Conservation (phyloP, 1,140 invertebrate species). For the Arctopsyche grandis region DNA sequence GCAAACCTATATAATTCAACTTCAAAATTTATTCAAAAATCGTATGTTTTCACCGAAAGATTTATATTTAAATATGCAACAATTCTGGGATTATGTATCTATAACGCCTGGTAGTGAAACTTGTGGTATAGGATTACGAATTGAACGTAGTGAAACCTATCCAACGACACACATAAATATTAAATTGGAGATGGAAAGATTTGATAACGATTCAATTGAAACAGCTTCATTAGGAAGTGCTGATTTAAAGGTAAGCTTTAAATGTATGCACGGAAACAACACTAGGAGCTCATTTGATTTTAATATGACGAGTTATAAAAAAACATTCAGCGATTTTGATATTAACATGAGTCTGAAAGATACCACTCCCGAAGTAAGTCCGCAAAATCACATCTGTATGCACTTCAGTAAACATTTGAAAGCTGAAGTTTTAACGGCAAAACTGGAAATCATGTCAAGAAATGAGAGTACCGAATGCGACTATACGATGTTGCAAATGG, state of each 20-base stretch:
- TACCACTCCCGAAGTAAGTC: no score
- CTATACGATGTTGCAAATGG: background rate
- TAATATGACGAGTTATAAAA: background rate
- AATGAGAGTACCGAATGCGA: background rate
- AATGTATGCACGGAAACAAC: background rate
- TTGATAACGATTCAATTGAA: no score
- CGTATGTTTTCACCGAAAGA: no score
- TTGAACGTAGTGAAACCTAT: background rate
- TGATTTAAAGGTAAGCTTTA: background rate
- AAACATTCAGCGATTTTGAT: background rate
- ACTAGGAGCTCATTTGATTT: background rate
- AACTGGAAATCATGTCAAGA: no score
- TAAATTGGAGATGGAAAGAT: background rate
- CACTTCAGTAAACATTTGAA: no score
- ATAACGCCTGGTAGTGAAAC: background rate
- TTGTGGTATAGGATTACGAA: background rate
- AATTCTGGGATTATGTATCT: background rate
- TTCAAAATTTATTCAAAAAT: background rate
- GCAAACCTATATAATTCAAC: background rate
- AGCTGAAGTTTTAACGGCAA: no score
- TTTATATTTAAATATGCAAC: no score
- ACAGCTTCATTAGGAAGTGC: no score
- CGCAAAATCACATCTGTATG: no score
- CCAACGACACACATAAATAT: background rate
- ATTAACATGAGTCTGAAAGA: no score